Percentiles rank a stretch among this genome's conserved stretches.
Conservation (phyloP, 2,113 vertebrate genomes). For the Puffinus mauretanicus region DNA sequence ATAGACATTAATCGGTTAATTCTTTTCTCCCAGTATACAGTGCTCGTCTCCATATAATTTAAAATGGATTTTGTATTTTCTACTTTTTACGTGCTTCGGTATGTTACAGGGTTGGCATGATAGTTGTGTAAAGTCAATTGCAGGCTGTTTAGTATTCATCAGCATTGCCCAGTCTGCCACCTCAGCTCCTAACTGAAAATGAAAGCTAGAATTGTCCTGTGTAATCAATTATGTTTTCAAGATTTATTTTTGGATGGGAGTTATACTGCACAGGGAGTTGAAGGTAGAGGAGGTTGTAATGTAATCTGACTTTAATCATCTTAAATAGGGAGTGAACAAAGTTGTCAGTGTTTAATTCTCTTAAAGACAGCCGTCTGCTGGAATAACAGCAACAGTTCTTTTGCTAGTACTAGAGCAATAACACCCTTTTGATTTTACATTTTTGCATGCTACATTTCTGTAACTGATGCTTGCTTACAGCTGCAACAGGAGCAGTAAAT, state of each 20-base stretch:
- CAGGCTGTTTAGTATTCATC: constrained; percentile 16
- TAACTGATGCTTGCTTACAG: not conserved
- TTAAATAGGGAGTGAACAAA: not conserved
- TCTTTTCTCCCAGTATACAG: not conserved
- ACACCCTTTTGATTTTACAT: not conserved
- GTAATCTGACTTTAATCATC: not conserved
- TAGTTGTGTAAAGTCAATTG: not conserved
- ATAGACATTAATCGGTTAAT: not conserved
- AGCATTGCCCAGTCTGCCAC: not conserved
- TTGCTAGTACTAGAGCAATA: not conserved
- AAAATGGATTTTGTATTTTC: not conserved
- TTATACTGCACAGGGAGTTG: not conserved
- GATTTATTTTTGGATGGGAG: not conserved
- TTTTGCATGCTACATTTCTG: not conserved
- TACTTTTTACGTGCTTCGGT: not conserved
- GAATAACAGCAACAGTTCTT: not conserved
- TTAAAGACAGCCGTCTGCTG: not conserved
- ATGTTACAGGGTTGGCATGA: not conserved
- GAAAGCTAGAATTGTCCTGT: constrained; percentile 11
- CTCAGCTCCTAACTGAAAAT: constrained; percentile 28
- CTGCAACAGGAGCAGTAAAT: not conserved
- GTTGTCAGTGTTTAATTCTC: not conserved
- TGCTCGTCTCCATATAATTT: not conserved
- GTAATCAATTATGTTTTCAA: constrained; percentile 28
- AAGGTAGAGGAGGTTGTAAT: not conserved